phyloP scores from a whole-genome alignment of 2,888 invertebrate genomes.

The Tinea pellionella region DNA sequence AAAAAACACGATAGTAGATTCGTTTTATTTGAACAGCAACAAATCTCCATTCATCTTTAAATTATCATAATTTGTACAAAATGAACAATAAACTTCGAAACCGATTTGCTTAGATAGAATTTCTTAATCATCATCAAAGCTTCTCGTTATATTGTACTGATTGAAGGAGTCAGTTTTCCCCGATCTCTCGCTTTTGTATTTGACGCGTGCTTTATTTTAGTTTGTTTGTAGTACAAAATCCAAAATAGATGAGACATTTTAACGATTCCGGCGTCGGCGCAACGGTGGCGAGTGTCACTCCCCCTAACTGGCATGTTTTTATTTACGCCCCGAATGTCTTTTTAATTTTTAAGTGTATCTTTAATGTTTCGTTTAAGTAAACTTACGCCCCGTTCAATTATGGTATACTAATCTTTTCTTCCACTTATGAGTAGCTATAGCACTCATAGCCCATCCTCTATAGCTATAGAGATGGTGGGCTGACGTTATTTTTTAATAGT shows the following conservation, averaged over 20 bases:
- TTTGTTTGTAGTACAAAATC: constrained; percentile 14
- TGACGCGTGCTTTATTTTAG: constrained; percentile 9
- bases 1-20: no score
- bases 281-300: background rate
- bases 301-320: background rate
- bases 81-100: background rate
- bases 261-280: constrained; percentile 6
- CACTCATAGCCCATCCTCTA: no score
- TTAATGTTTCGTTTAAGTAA: background rate
- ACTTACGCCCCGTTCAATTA: no score
- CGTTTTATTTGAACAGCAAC: no score
- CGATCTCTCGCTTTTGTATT: background rate
- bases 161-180: background rate
- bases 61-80: no score
- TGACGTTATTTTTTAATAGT: no score
- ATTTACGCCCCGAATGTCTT: background rate
- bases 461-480: no score
- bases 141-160: background rate
- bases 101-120: background rate
- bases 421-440: no score
- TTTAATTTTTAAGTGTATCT: background rate
- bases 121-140: background rate
- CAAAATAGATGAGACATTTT: constrained; percentile 17
- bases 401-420: no score
- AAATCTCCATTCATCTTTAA: no score